phyloP scores from a whole-genome alignment of 1,140 invertebrate genomes.

The Drosophila athabasca region DNA sequence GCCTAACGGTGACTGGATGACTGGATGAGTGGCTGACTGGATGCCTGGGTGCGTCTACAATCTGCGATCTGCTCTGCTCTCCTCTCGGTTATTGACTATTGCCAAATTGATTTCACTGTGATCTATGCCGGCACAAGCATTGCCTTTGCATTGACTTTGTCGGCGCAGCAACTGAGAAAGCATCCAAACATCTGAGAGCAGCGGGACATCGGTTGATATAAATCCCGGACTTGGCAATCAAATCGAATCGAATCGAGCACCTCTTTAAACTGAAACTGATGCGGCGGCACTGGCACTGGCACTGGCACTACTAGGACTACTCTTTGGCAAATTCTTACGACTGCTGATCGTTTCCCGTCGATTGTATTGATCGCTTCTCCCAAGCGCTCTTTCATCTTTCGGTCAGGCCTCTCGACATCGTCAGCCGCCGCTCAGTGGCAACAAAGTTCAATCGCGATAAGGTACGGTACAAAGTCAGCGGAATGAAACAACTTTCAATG shows the following conservation, averaged over 20 bases:
- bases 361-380: slow-evolving; percentile 62
- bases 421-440: slow-evolving; percentile 60
- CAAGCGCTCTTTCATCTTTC: slow-evolving; percentile 21
- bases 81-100: slow-evolving; percentile 25
- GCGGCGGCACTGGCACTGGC: neutral
- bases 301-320: slow-evolving; percentile 7
- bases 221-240: slow-evolving; percentile 52
- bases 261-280: slow-evolving; percentile 64
- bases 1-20: slow-evolving; percentile 70
- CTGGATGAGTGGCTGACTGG: slow-evolving; percentile 26
- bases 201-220: slow-evolving; percentile 60
- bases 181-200: slow-evolving; percentile 17
- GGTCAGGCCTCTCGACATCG: slow-evolving; percentile 25
- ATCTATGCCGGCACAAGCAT: slow-evolving; percentile 33
- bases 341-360: slow-evolving; percentile 49
- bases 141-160: slow-evolving; percentile 64
- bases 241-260: slow-evolving; percentile 47
- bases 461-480: slow-evolving; percentile 32
- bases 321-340: slow-evolving; percentile 34
- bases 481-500: slow-evolving; percentile 49
- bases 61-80: slow-evolving; percentile 9
- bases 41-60: slow-evolving; percentile 9
- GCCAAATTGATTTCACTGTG: slow-evolving; percentile 70
- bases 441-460: slow-evolving; percentile 78
- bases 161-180: slow-evolving; percentile 59